A percentile compares a stretch with the other conserved stretches of the same genome.
Conservation (phyloP, 2,113 vertebrate genomes). For the Candoia aspera region DNA sequence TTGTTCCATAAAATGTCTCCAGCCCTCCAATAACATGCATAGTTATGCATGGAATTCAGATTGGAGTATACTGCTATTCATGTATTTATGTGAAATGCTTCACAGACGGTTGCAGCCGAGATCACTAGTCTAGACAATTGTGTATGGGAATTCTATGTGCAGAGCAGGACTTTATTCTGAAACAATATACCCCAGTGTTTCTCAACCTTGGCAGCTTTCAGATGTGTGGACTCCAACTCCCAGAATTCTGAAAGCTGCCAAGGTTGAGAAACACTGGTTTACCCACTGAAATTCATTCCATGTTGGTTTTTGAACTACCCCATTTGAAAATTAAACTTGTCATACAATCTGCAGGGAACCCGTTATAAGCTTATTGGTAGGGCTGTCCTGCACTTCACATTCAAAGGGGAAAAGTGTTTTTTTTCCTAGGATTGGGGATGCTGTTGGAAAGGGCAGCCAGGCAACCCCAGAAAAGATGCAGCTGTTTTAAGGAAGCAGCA, state of each 20-base stretch:
- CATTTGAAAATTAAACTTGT: not conserved
- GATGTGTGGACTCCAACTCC: no score
- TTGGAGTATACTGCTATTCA: not conserved
- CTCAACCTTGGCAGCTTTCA: no score
- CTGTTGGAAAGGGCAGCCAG: not conserved
- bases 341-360: not conserved
- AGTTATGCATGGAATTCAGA: constrained; percentile 10
- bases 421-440: not conserved
- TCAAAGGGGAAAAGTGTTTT: not conserved
- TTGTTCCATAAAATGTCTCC: constrained; percentile 11
- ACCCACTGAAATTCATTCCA: not conserved
- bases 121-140: constrained; percentile 8
- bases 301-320: not conserved
- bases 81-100: not conserved
- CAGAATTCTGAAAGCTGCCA: no score
- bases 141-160: not conserved
- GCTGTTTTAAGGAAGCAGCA: no score
- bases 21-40: not conserved
- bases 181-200: not conserved
- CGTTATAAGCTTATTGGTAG: not conserved
- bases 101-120: not conserved
- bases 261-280: no score
- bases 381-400: not conserved
- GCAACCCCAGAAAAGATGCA: no score
- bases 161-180: not conserved